Evolutionary conservation across 2,888 invertebrate species (phyloP).

Genomic region (Hydrotaea cyrtoneurina): DNA sequence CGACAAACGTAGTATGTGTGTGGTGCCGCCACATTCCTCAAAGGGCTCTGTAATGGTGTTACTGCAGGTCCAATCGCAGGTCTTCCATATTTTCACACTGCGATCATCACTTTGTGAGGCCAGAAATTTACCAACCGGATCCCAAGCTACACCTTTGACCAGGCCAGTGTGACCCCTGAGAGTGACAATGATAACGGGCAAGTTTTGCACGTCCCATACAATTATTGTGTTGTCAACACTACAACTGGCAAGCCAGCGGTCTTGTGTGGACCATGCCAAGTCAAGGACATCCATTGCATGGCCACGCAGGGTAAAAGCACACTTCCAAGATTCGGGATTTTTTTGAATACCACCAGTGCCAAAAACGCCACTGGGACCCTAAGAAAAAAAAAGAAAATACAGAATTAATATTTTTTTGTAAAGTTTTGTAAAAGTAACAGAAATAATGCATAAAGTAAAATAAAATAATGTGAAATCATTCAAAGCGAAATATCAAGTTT

Average conservation of each 20-base stretch:
- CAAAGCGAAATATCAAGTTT: too few species aligned
- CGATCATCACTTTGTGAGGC: constrained; percentile 99
- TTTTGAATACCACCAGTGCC: constrained; percentile 86
- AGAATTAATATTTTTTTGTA: too few species aligned
- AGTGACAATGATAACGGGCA: constrained; percentile 91
- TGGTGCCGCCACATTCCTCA: constrained; percentile 91
- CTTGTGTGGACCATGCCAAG: constrained; percentile 97
- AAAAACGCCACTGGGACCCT: constrained; percentile 82
- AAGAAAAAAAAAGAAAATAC: neutral
- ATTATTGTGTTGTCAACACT: constrained; percentile 99
- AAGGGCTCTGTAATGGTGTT: constrained; percentile 95
- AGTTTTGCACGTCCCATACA: constrained; percentile 96
- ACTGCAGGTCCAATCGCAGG: constrained; percentile 96
- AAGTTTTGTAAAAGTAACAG: too few species aligned
- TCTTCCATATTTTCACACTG: constrained; percentile 96
- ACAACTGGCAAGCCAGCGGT: constrained; percentile 96
- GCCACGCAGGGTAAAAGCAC: constrained; percentile 91
- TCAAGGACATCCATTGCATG: constrained; percentile 97
- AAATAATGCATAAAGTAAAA: too few species aligned
- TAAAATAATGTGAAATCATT: too few species aligned
- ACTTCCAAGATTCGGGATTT: constrained; percentile 96
- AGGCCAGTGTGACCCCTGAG: constrained; percentile 95
- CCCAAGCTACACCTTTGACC: constrained; percentile 99
- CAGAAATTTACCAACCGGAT: constrained; percentile 97
- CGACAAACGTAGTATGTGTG: constrained; percentile 93